Conservation (phyloP, 1,140 invertebrate species). For the Papilio aristodemus region DNA sequence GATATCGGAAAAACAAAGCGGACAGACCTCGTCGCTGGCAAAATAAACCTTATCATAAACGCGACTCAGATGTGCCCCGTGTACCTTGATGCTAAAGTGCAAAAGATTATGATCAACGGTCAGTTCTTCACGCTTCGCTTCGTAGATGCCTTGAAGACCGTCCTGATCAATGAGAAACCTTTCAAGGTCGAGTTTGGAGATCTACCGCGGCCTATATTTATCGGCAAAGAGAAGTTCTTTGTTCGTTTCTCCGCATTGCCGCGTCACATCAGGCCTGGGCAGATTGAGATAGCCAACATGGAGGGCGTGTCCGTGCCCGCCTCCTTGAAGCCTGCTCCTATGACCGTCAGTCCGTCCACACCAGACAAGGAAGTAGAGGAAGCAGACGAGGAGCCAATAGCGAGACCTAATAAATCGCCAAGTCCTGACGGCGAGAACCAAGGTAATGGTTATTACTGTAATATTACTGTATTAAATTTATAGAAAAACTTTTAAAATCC, state of each 20-base stretch:
- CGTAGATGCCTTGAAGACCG: conserved; percentile 87
- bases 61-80: conserved; percentile 88
- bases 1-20: conserved; percentile 86
- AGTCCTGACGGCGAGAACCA: conserved; percentile 66
- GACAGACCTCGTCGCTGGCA: conserved; percentile 89
- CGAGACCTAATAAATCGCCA: conserved; percentile 50
- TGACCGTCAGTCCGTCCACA: conserved; percentile 31
- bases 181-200: conserved; percentile 95
- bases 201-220: conserved; percentile 91
- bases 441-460: conserved; percentile 48
- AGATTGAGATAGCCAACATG: conserved; percentile 86
- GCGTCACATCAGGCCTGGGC: conserved; percentile 85
- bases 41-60: conserved; percentile 91
- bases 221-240: conserved; percentile 90
- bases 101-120: conserved; percentile 88
- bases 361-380: conserved; percentile 44
- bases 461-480: neutral
- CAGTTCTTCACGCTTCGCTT: conserved; percentile 89
- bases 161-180: conserved; percentile 90
- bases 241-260: conserved; percentile 89
- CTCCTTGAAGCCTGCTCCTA: conserved; percentile 16
- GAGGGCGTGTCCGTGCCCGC: conserved; percentile 58
- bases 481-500: too few species aligned
- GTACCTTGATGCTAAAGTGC: conserved; percentile 92
- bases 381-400: conserved; percentile 41